Base-by-base conservation (phyloP, 2,888 invertebrate species). In the Catocala fraxini region DNA sequence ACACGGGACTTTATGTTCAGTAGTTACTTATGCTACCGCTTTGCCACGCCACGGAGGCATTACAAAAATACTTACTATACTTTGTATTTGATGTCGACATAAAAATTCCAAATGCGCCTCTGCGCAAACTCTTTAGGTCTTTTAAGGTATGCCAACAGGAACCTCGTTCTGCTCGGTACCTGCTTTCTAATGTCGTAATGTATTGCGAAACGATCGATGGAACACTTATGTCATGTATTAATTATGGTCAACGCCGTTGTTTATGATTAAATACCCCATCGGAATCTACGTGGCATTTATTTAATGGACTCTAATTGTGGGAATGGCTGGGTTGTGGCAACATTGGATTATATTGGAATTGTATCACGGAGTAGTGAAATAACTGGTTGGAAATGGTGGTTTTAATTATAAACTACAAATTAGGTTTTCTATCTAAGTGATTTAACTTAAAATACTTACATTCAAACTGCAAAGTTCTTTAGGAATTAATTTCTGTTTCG, bases 171-270 rank as follows among this genome's bases (percentile, higher is more conserved):
- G 81, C 80, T 46, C 9, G 46, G 46, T 11, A 15, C 68, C 81
- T 85, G 89, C 93, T 93, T 93, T 93, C 93, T 92, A 93, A 89
- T 92, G 89, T 75, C 88, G 92, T 91, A 92, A 93, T 78, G 69
- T 71, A 79, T 92, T 93, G 87, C 93, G 89, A 89, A 87, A 92
- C 82, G 71, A 81, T 83, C 83, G 84, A 85, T 86, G 89, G 86
- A 84, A 86, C 81, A 84, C 85, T 92, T 92, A 93, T 89, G 89
- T 92, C 91, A 92, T 70, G 89, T 87, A 87, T 90, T 91, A 92
- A 92, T 92, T 91, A 89, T 87, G 79, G 71, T 70, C 74, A 75
- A 81, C 80, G 78, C 81, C 78, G 82, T 83, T 80, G 73, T 73
- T 79, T 67, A 51, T 71, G 58, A 76, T 68, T 73, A 70, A 68